These are phyloP conservation scores for Platyura marginata DNA, from an alignment of 1,140 invertebrate species.

Conservation along the genomic window DNA sequence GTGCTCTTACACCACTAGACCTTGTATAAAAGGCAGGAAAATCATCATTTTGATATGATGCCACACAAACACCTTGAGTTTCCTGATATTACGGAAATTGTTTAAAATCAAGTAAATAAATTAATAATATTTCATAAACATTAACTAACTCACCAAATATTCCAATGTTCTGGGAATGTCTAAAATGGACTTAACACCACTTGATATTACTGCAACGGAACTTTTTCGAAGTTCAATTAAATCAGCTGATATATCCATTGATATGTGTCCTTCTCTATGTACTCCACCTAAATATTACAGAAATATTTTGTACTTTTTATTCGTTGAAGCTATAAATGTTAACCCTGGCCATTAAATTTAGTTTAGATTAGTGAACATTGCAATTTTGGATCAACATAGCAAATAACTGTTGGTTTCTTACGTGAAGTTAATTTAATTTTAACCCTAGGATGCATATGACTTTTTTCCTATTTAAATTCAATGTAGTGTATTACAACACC, in stretches of 20 bases:
- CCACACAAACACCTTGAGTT: conserved; percentile 84
- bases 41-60: conserved; percentile 35
- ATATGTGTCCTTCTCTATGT: conserved; percentile 66
- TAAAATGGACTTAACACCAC: conserved; percentile 93
- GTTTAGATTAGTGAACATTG: too few species aligned
- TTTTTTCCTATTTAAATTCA: too few species aligned
- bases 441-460: too few species aligned
- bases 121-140: background rate
- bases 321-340: too few species aligned
- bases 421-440: too few species aligned
- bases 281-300: too few species aligned
- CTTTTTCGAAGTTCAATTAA: conserved; percentile 75
- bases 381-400: too few species aligned
- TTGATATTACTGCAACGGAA: conserved; percentile 77
- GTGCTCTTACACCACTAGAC: conserved; percentile 45
- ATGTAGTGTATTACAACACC: too few species aligned
- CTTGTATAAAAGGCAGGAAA: conserved; percentile 86
- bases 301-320: too few species aligned
- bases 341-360: too few species aligned
- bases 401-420: too few species aligned
- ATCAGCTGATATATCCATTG: conserved; percentile 90
- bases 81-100: too few species aligned
- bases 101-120: background rate
- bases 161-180: conserved; percentile 90
- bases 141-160: conserved; percentile 60